Base-by-base conservation (phyloP, 30 jellyfish, hydroid and myxozoan species). In the Aurelia sp. region DNA sequence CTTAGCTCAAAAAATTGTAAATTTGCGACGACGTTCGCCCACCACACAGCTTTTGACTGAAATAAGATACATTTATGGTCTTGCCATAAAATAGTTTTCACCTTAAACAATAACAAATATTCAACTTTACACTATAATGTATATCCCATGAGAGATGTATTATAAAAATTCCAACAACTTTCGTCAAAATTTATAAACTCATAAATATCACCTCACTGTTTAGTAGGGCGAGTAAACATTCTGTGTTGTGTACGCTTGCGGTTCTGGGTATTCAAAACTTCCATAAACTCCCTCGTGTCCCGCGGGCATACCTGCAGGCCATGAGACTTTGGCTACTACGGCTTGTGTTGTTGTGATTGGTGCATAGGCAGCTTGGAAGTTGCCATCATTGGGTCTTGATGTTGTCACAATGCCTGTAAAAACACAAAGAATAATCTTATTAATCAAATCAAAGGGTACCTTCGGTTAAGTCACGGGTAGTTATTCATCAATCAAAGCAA, bases 291-390 rank as follows among this genome's bases (percentile, higher is more conserved):
- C 98, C 59, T 96, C 97, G 63, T 76, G 99, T 59, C 88, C 88
- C 4, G 94, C 94, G 58, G 97, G 97, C 33, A 88, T 68, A 15
- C 97, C 98, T 30, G 96, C 92, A 20, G 99, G 99, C 97, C 97
- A 94, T 8, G 97, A 71, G 15, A 94, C 97, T 71, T 94, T 94
- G 64, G 99, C 95, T n/a, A 94, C 96, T 60, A 94, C 95, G 22
- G 96, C 92, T 53, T 95, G 89, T 33, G 94, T 80, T 12, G 97
- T 94, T 23, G 99, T 83, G 53, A 94, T 94, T 23, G 99, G 99
- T 61, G 94, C 97, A 76, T 89, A 94, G 37, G 97, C 97, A 16
- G 97, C 90, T 48, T 74, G 98, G 78, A 57, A 72, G 37, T 53
- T 71, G 48, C 90, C 91, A 17, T 88, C 96, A 63, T 66, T 82